A percentile compares a stretch with the other conserved stretches of the same genome.
Evolutionary conservation across 2,888 invertebrate species (phyloP).

Genomic region (Cristatella mucedo): DNA sequence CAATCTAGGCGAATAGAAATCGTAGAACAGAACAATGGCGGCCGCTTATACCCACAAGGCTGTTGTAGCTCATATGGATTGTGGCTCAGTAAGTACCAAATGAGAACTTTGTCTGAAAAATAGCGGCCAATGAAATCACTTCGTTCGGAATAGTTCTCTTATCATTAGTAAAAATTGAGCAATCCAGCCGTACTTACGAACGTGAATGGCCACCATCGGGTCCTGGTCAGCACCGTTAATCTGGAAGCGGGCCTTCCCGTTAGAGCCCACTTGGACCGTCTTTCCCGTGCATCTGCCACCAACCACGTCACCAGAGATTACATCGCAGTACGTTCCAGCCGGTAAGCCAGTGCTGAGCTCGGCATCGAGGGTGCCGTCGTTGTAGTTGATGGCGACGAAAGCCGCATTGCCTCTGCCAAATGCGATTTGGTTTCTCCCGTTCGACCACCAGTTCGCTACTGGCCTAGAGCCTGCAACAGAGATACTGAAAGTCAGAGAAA

Average conservation of each 20-base stretch:
- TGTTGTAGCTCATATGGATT: no score
- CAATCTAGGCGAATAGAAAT: no score
- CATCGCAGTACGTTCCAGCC: constrained; percentile 31
- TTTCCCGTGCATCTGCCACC: constrained; percentile 2
- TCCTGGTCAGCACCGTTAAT: constrained; percentile 17
- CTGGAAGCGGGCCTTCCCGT: constrained; percentile 21
- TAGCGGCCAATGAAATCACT: no score
- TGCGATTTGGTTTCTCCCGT: constrained; percentile 24
- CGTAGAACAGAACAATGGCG: no score
- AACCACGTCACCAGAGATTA: constrained; percentile 21
- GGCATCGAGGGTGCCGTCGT: constrained; percentile 19
- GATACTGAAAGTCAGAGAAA: no score
- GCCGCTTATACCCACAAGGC: no score
- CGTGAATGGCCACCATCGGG: constrained; percentile 26
- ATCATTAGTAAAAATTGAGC: no score
- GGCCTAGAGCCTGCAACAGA: not conserved
- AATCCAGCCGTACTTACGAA: constrained; percentile 15
- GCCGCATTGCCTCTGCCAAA: constrained; percentile 28
- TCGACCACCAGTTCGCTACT: constrained; percentile 22
- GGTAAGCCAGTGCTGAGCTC: constrained; percentile 29
- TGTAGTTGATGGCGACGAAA: constrained; percentile 31
- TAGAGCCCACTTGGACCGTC: constrained; percentile 19
- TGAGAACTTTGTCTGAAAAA: no score
- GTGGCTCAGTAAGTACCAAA: no score
- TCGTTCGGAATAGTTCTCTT: no score